Base-by-base conservation (phyloP, 2,113 vertebrate genomes). In the Apodemus sylvaticus region DNA sequence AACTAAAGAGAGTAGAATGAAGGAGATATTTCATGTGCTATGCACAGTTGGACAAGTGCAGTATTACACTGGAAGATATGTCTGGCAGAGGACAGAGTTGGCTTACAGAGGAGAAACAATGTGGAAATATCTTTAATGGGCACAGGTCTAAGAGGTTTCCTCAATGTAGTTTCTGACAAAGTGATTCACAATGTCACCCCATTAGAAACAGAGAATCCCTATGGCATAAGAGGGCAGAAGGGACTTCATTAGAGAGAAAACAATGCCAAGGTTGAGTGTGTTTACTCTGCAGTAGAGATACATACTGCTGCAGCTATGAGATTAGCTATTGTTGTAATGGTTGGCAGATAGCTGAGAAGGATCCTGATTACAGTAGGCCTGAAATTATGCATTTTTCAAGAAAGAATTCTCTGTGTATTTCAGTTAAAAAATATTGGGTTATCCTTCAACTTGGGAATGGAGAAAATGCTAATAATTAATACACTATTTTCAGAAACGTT, bases 31-130 rank as follows among this genome's bases (percentile, higher is more conserved):
- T 77, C 79, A 83, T 90, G 16, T 53, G 5, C 3, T 45, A 24
- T 19, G 0, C 14, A 0, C 8, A 1, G 36, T 1, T 12, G 1
- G 16, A 19, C 17, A 86, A 73, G 22, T 42, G 5, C 29, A 66
- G 10, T 45, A 39, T 83, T n/a, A 10, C 7, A 17, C 1, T 29
- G 4, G 11, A 7, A 26, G 4, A 29, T 64, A 11, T 13, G 16
- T 39, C 10, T 62, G 11, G 19, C 5, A 10, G 12, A 39, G 9
- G 16, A 4, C 68, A 12, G 1, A 62, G 6, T 2, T 51, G 3
- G 5, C 55, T 91, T 45, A 39, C 4, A 13, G 51, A 55, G 13
- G 20, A 74, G 14, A 39, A 79, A 62, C 58, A 42, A 17, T 73
- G 58, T 14, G n/a, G 9, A 13, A 45, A 11, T 51, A 81, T 0